Evolutionary conservation across 2,888 invertebrate species (phyloP), one percentile per base, ranked within the genome.

Genomic region (Petrolisthes manimaculis): DNA sequence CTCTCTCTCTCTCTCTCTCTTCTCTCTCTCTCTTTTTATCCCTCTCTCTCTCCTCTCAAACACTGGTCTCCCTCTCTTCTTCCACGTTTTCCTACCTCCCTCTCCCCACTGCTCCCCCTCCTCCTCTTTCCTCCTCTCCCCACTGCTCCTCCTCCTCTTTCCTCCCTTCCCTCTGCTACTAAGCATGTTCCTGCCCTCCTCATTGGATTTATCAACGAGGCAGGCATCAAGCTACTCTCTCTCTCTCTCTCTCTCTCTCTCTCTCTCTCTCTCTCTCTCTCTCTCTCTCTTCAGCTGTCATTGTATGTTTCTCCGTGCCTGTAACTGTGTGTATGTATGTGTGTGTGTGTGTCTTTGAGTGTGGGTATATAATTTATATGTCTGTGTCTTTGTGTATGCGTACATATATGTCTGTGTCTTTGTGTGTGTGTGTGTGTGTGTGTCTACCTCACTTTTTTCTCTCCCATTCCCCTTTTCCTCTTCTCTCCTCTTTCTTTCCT

Each of bases 1-100:
- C n/a, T 81, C 81, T 81, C 81, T 56, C 81, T 56, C 24, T 81
- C 21, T 81, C 81, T 81, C 21, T 14, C 61, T 56, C 61, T 56
- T 37, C 78, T 78, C 51, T 24, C n/a, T 37, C n/a, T 78, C 51
- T 37, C 78, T 9, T 8, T 53, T 51, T 51, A 6, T 21, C 37
- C 51, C 61, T 71, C 51, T 14, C n/a, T 24, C 24, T 18, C 37
- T 3, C 14, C 69, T 8, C 8, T 56, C 4, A 24, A 74, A 5
- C 54, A 0, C n/a, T 24, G 53, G 21, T 24, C 53, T 18, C 6
- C 56, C 8, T 55, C 56, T n/a, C 21, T 61, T n/a, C 9, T 21
- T 56, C 55, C 61, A 51, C 80, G 55, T 80, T 4, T 56, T 53
- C 5, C n/a, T 55, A 80, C 4, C 80, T 56, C 51, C n/a, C 61